Evolutionary conservation across 2,888 invertebrate genomes (phyloP), one percentile per base, ranked within the genome.

Genomic region (Amphipoea oculea): DNA sequence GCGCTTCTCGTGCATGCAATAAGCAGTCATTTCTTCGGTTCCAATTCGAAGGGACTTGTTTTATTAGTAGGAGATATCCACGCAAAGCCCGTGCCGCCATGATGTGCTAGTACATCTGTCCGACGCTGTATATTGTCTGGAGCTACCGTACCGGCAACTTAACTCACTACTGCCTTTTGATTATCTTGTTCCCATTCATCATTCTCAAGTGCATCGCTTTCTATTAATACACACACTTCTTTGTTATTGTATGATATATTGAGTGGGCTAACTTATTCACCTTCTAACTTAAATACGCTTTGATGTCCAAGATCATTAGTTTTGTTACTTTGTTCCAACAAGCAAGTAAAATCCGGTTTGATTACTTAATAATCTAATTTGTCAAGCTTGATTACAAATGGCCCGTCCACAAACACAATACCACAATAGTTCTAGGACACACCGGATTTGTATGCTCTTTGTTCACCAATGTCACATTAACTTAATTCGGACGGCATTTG

Each of bases 381-480:
- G 90, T 93, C 91, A 91, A 91, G 90, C 91, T 91, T 89, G 89
- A 89, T 90, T 92, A 94, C 90, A 92, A 92, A 93, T 93, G 89
- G 86, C 90, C 86, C 86, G 89, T 89, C 88, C 86, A 82, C 78
- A 74, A 88, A 90, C 83, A 94, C 93, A 92, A 93, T 93, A 91
- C 92, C 88, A 93, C 93, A 92, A 94, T 93, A 91, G 92, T 91
- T 92, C 86, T 89, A 89, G 90, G 88, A 88, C 65, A 82, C 87
- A 89, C 90, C 91, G 93, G 93, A 93, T 91, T 89, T 89, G 86
- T 87, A 77, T 78, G 83, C 79, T 90, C 91, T 93, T 92, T 92
- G 92, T 92, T 91, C 88, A 87, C 82, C 78, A 82, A 79, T 88
- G 86, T 91, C 88, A 86, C 89, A 90, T 91, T 90, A 89, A 89